These are phyloP conservation scores for Cherax destructor DNA, from an alignment of 1,140 invertebrate genomes.

Conservation along the genomic window DNA sequence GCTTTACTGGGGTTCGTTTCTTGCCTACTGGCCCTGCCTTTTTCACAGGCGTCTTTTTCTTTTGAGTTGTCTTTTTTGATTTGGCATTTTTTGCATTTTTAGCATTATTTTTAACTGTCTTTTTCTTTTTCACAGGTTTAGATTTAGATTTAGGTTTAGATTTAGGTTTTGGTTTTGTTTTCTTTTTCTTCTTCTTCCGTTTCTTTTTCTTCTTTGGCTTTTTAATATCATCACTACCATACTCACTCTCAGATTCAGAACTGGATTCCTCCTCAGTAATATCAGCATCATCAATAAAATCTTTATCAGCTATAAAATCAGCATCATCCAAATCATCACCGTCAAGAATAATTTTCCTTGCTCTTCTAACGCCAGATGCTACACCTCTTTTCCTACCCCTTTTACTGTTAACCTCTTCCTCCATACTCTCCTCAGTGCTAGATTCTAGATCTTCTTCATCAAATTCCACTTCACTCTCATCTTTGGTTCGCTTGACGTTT, in stretches of 20 bases:
- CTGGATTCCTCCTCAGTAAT: constrained; percentile 47
- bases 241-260: constrained; percentile 46
- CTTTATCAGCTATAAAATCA: constrained; percentile 59
- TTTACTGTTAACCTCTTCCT: constrained; percentile 43
- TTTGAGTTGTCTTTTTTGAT: neutral
- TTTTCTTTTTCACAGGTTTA: neutral
- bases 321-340: constrained; percentile 65
- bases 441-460: constrained; percentile 73
- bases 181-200: constrained; percentile 18
- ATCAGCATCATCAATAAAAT: constrained; percentile 64
- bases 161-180: constrained; percentile 46
- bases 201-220: constrained; percentile 47
- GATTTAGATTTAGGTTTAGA: constrained; percentile 23
- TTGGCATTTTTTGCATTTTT: constrained; percentile 23
- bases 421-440: constrained; percentile 68
- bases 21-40: constrained; percentile 14
- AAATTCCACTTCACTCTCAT: constrained; percentile 72
- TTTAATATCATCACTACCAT: constrained; percentile 65
- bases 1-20: constrained; percentile 29
- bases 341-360: constrained; percentile 63
- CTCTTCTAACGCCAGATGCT: constrained; percentile 50
- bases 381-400: constrained; percentile 34
- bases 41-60: constrained; percentile 32
- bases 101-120: neutral
- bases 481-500: constrained; percentile 20